These are phyloP conservation scores for Globia sparganii DNA, from an alignment of 2,888 invertebrate species.

Conservation along the genomic window DNA sequence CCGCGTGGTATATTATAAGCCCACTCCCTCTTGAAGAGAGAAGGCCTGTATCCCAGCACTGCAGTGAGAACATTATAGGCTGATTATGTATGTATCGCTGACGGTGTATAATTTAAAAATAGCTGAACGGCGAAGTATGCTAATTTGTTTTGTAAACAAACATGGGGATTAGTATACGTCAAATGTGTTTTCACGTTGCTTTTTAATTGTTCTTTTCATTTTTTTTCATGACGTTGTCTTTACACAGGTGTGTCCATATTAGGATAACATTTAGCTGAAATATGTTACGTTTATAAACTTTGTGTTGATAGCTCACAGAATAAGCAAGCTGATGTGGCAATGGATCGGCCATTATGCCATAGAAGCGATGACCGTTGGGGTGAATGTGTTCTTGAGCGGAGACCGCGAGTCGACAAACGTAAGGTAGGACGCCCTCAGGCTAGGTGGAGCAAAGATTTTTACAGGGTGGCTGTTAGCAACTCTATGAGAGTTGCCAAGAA, in stretches of 20 bases:
- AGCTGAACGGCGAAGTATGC: slow-evolving; percentile 31
- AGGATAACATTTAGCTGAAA: slow-evolving; percentile 17
- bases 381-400: background rate
- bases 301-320: background rate
- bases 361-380: background rate
- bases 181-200: slow-evolving; percentile 16
- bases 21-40: background rate
- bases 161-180: slow-evolving; percentile 12
- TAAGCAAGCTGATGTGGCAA: background rate
- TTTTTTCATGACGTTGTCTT: slow-evolving; percentile 41
- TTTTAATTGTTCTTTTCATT: background rate
- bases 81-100: background rate
- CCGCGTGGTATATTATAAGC: background rate
- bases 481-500: background rate
- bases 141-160: slow-evolving; percentile 27
- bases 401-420: background rate
- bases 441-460: background rate
- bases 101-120: slow-evolving; percentile 23
- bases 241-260: slow-evolving; percentile 16
- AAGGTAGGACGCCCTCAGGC: background rate
- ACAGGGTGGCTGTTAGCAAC: background rate
- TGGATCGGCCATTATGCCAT: background rate
- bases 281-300: background rate
- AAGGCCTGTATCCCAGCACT: background rate
- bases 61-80: background rate